These are phyloP conservation scores for Urocynchramus pylzowi DNA, from an alignment of 2,113 vertebrate genomes.

Conservation along the genomic window DNA sequence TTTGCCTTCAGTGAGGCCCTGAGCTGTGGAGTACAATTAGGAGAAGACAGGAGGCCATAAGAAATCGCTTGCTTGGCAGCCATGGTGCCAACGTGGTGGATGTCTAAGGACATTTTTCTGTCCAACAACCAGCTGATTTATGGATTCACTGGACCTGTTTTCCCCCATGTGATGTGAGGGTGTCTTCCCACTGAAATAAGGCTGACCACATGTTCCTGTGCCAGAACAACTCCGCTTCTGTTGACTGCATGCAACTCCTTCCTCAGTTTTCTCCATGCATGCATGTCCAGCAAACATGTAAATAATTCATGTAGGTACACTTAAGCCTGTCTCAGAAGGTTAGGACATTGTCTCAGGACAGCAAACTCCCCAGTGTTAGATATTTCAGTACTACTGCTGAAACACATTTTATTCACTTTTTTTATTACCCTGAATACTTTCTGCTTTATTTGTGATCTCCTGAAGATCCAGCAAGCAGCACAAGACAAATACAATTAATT, in stretches of 20 bases:
- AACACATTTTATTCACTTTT: neutral
- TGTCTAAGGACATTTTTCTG: neutral
- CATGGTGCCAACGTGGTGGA: rapidly evolving
- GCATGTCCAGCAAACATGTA: neutral
- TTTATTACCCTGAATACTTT: neutral
- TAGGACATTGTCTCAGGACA: neutral
- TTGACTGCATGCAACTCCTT: neutral
- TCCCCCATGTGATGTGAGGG: neutral
- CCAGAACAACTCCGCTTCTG: neutral
- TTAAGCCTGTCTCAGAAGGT: neutral
- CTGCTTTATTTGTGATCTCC: neutral
- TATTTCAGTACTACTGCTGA: neutral
- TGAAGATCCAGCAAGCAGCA: neutral
- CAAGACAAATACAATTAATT: conserved; percentile 3
- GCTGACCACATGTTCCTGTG: neutral
- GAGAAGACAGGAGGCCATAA: neutral
- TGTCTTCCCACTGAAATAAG: neutral
- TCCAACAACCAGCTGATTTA: neutral
- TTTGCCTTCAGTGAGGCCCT: neutral
- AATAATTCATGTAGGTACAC: neutral
- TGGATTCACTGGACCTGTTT: neutral
- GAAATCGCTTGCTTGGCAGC: neutral
- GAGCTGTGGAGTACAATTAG: neutral
- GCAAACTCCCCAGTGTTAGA: neutral
- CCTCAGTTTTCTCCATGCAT: neutral